phyloP scores from a whole-genome alignment of 2,113 vertebrate genomes.

The Cebidichthys violaceus region DNA sequence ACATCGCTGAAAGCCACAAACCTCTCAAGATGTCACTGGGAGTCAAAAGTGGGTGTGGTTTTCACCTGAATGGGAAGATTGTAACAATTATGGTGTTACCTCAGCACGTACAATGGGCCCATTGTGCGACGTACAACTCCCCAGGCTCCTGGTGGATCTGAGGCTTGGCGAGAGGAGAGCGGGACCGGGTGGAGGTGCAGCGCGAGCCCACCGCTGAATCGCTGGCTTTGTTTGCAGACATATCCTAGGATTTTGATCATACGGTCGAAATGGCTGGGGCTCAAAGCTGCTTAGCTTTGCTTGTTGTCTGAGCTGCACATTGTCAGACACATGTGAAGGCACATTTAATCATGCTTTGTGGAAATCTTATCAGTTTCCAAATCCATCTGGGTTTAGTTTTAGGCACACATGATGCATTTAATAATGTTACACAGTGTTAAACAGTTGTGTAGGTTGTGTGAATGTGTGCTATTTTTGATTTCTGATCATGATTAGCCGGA shows the following conservation, averaged over 20 bases:
- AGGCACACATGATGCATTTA: neutral
- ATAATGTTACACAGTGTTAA: too few species aligned
- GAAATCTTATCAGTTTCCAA: slow-evolving; percentile 9
- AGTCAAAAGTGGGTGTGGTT: slow-evolving; percentile 63
- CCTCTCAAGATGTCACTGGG: slow-evolving; percentile 56
- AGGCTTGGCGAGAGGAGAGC: slow-evolving; percentile 62
- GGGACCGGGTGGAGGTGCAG: slow-evolving; percentile 67
- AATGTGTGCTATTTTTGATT: slow-evolving; percentile 5
- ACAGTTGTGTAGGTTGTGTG: neutral
- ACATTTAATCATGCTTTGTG: slow-evolving; percentile 29
- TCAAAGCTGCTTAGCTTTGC: slow-evolving; percentile 63
- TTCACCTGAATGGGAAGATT: slow-evolving; percentile 78
- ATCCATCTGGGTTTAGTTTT: neutral
- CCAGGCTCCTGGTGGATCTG: slow-evolving; percentile 67
- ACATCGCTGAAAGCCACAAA: slow-evolving; percentile 51
- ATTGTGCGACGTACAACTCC: slow-evolving; percentile 68
- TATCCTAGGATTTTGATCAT: slow-evolving; percentile 75
- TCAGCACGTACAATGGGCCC: slow-evolving; percentile 63
- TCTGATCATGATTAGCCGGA: neutral
- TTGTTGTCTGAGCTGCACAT: slow-evolving; percentile 42
- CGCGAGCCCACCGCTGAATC: slow-evolving; percentile 69
- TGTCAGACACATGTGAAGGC: slow-evolving; percentile 42
- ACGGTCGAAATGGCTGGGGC: slow-evolving; percentile 51
- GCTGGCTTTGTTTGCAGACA: slow-evolving; percentile 75
- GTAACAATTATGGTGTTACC: slow-evolving; percentile 78